Evolutionary conservation across 2,113 vertebrate species (phyloP).

Genomic region (Ctenodactylus gundi): DNA sequence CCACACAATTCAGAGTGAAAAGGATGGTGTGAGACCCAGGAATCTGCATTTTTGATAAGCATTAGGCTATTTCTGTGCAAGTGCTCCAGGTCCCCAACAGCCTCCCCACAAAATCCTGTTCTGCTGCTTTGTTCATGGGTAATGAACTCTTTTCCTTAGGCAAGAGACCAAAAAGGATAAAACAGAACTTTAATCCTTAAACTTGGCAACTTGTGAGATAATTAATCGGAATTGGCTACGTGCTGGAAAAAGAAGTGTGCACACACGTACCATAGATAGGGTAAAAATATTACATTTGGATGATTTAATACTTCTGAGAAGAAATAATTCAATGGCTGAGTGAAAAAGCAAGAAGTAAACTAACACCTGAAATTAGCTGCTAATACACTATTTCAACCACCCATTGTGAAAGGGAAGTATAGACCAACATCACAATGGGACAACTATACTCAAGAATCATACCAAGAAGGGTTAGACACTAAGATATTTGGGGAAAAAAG

Average conservation of each 20-base stretch:
- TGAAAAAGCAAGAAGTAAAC: constrained; percentile 51
- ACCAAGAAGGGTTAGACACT: constrained; percentile 36
- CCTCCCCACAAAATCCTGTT: background rate
- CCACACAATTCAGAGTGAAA: background rate
- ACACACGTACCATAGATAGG: background rate
- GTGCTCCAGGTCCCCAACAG: background rate
- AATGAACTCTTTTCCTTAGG: background rate
- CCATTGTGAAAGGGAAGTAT: constrained; percentile 13
- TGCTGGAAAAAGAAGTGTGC: constrained; percentile 57
- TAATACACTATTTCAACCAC: background rate
- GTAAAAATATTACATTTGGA: constrained; percentile 61
- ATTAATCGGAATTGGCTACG: constrained; percentile 63
- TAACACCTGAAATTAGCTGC: constrained; percentile 51
- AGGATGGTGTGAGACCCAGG: background rate
- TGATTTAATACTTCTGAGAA: constrained; percentile 60
- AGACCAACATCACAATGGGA: background rate
- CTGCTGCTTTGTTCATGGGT: background rate
- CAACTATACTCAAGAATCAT: background rate
- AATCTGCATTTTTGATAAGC: background rate
- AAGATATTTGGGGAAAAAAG: constrained; percentile 25
- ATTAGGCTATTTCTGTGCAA: background rate
- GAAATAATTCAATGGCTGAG: constrained; percentile 65
- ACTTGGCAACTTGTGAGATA: constrained; percentile 52
- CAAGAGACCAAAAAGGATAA: background rate
- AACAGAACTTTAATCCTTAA: constrained; percentile 38